Percentiles rank a stretch among this genome's conserved stretches.
These are phyloP conservation scores for Palythoa heliodiscus DNA, from an alignment of 92 coral and sea anemone genomes.

Conservation along the genomic window DNA sequence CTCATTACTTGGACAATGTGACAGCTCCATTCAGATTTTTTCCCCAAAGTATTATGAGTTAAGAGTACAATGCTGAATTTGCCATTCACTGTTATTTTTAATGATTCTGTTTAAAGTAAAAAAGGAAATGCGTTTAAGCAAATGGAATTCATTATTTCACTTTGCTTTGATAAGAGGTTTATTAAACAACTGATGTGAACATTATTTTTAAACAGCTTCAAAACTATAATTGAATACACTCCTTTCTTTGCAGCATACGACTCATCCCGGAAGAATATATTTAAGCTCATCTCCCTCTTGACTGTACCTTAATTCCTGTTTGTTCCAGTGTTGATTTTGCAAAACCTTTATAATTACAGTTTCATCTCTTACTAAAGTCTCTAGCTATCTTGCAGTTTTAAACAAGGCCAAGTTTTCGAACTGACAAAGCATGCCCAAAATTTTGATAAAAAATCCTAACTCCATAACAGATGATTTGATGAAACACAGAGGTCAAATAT, in stretches of 20 bases:
- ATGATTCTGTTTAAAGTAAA: not conserved
- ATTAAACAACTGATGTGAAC: not conserved
- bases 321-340: not conserved
- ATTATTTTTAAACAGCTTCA: conserved; percentile 2
- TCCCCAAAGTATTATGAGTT: no score
- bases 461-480: not conserved
- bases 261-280: not conserved
- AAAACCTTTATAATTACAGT: not conserved
- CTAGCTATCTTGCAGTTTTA: no score
- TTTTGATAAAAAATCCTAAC: no score
- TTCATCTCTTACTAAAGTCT: no score
- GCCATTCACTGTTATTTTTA: not conserved
- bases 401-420: no score
- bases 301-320: not conserved
- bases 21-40: no score
- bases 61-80: no score
- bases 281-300: not conserved
- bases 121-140: not conserved
- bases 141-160: not conserved
- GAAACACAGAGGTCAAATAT: not conserved
- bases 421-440: no score
- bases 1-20: no score
- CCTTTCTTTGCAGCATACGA: not conserved
- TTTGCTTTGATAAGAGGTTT: not conserved
- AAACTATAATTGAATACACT: not conserved